These are phyloP conservation scores for Prolemur simus DNA, from an alignment of 2,113 vertebrate species.

Conservation along the genomic window DNA sequence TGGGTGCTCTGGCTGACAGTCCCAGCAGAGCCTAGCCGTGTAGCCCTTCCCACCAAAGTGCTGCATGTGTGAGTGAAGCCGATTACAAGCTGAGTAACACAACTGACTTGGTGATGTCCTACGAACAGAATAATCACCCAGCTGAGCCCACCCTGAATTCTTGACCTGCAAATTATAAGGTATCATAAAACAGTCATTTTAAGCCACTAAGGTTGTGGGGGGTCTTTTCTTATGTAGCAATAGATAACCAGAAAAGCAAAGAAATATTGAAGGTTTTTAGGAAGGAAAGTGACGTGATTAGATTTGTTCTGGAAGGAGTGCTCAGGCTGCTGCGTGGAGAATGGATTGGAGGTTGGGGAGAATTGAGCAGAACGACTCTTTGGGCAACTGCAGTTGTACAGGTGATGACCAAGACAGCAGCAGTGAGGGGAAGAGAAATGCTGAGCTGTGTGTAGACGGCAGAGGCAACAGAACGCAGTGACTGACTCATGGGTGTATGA, in stretches of 20 bases:
- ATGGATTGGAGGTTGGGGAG: not conserved
- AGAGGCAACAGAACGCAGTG: not conserved
- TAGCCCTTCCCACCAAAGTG: not conserved
- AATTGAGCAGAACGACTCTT: not conserved
- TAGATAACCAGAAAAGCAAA: not conserved
- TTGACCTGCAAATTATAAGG: not conserved
- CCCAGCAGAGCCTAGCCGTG: not conserved
- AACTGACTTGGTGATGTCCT: not conserved
- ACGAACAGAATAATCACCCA: not conserved
- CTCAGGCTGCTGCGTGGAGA: not conserved
- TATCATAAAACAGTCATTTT: not conserved
- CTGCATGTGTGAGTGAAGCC: not conserved
- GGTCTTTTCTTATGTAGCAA: not conserved
- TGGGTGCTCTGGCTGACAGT: not conserved
- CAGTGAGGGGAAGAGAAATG: not conserved
- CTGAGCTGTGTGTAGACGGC: not conserved
- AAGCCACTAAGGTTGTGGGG: not conserved
- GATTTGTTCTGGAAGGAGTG: not conserved
- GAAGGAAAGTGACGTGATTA: not conserved
- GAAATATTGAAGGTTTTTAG: not conserved
- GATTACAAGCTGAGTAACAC: not conserved
- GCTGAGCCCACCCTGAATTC: not conserved
- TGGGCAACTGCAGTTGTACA: not conserved
- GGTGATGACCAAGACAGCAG: not conserved
- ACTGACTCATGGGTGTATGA: not conserved